phyloP scores from a whole-genome alignment of 2,797 vertebrate genomes.

The Sus cebifrons region DNA sequence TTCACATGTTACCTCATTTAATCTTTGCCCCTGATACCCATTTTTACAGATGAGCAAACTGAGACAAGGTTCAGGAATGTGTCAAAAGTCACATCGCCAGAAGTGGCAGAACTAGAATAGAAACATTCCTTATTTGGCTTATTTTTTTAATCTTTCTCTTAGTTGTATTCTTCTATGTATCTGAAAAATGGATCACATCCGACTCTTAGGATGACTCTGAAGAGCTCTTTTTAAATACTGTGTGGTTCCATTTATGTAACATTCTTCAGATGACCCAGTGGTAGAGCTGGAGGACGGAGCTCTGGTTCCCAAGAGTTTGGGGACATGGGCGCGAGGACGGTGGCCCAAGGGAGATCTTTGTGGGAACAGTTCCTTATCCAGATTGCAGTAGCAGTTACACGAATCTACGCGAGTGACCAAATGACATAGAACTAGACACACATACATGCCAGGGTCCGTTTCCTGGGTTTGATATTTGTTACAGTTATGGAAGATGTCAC shows the following conservation, averaged over 20 bases:
- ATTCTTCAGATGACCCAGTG: constrained; percentile 11
- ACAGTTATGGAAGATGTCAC: not conserved
- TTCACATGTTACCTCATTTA: constrained; percentile 33
- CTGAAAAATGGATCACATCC: not conserved
- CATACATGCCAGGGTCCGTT: not conserved
- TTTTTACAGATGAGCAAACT: constrained; percentile 73
- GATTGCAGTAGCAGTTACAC: not conserved
- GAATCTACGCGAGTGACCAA: not conserved
- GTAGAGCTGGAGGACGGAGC: not conserved
- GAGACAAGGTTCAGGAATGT: not conserved
- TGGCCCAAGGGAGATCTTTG: not conserved
- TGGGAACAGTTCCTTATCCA: not conserved
- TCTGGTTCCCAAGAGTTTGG: not conserved
- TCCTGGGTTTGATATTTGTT: not conserved
- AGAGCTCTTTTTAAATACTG: not conserved
- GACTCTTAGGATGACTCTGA: constrained; percentile 2
- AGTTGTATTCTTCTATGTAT: not conserved
- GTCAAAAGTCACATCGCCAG: not conserved
- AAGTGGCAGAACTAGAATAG: not conserved
- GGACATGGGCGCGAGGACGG: not conserved
- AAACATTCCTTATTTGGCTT: not conserved
- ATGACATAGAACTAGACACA: not conserved
- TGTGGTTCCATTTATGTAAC: constrained; percentile 11
- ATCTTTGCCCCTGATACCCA: constrained; percentile 40
- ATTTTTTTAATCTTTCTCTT: not conserved